Percentiles rank a stretch among this genome's conserved stretches.
phyloP scores from a whole-genome alignment of 2,113 vertebrate genomes.

The Lamprotornis superbus region DNA sequence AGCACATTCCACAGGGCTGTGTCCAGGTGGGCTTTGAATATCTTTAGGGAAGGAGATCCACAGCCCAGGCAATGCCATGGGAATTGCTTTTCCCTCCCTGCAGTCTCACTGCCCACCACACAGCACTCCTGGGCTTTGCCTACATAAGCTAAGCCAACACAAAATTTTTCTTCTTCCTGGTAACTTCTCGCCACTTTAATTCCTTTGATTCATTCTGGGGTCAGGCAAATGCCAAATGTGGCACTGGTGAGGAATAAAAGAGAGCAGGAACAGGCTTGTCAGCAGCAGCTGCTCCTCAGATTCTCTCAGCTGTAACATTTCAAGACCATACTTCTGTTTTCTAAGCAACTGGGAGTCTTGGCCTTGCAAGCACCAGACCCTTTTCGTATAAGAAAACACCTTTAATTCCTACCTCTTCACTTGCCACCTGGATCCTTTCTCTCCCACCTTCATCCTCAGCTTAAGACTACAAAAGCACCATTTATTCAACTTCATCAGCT shows the following conservation, averaged over 20 bases:
- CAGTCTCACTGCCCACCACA: fast-evolving
- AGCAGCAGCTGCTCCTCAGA: background rate
- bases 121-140: background rate
- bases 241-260: background rate
- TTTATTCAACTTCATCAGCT: background rate
- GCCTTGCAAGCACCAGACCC: background rate
- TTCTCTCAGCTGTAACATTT: background rate
- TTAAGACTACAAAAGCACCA: background rate
- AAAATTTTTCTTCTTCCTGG: background rate
- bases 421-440: background rate
- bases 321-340: background rate
- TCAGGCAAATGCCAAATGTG: background rate
- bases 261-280: background rate
- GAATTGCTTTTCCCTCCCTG: background rate
- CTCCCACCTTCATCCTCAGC: background rate
- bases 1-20: background rate
- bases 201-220: background rate
- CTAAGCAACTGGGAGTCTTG: background rate
- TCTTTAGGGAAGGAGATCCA: background rate
- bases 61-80: background rate
- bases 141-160: background rate
- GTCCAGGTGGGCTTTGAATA: background rate
- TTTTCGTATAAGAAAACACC: background rate
- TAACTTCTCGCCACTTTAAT: background rate
- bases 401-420: background rate